Evolutionary conservation across 2,888 invertebrate genomes (phyloP), one percentile per base, ranked within the genome.

Genomic region (Ischnura elegans): DNA sequence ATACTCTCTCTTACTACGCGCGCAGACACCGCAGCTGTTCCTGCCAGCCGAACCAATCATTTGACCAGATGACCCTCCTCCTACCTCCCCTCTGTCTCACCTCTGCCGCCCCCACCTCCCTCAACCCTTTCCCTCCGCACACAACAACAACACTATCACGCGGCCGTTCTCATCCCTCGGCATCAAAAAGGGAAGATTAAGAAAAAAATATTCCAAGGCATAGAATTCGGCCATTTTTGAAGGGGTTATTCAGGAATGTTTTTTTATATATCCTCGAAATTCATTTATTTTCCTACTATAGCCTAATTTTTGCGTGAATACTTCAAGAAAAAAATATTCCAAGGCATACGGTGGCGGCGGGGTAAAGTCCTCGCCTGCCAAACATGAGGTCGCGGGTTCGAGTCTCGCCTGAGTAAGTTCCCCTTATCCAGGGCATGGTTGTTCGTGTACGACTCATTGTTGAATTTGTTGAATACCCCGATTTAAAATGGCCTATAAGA

Each of bases 21-120:
- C 90, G 43, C 90, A 90, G 90, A 90, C 90, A 66, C n/a, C 66
- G 90, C 90, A 90, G 90, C 90, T 90, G 90, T 90, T 90, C 90
- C 46, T 45, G 16, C n/a, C 90, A 66, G 66, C 90, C 61, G 90
- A 90, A 90, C 90, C 90, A 90, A 90, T 90, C 90, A 90, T 90
- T 90, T 90, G 90, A 90, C 90, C 90, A 90, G 90, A 90, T 90
- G 90, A 90, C 90, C 90, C 90, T 55, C 90, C 42, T 42, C 55
- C 61, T n/a, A 21, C 51, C 16, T 25, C 43, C 25, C 90, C 45
- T 46, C 51, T 21, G 21, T 19, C 25, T 42, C 42, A 61, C 61
- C n/a, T 43, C 61, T 43, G 21, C 25, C 43, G n/a, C 61, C 13
- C 43, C 10, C 51, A 16, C 13, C 87, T 42, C 87, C 51, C 87